These are phyloP conservation scores for Sigmodon hispidus DNA, from an alignment of 2,113 vertebrate genomes.

Conservation along the genomic window DNA sequence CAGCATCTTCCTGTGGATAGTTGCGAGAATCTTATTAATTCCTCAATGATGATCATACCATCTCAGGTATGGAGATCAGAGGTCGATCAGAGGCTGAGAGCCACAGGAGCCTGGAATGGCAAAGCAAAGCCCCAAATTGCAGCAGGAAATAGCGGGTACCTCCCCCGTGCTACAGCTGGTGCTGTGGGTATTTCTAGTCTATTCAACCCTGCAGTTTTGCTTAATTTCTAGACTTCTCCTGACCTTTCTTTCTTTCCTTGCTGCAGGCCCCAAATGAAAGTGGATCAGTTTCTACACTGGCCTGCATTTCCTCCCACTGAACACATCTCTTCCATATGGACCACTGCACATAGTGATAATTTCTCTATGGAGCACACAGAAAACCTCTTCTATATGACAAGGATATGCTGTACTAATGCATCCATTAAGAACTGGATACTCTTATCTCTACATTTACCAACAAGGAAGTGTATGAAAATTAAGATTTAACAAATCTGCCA, in stretches of 20 bases:
- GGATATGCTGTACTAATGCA: neutral
- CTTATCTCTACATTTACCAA: neutral
- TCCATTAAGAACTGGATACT: slow-evolving; percentile 23
- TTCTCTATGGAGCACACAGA: neutral
- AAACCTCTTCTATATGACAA: neutral
- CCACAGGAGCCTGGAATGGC: neutral
- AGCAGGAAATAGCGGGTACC: fast-evolving
- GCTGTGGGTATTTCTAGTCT: neutral
- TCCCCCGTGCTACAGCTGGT: neutral
- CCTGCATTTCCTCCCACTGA: neutral
- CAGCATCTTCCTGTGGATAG: neutral
- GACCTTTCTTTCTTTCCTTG: neutral
- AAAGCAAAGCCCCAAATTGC: neutral
- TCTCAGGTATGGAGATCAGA: neutral
- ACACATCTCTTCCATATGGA: neutral
- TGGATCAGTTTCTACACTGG: neutral
- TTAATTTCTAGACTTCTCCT: neutral
- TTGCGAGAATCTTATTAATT: neutral
- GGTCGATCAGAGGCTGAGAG: too few relatives aligned
- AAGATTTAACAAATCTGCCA: neutral
- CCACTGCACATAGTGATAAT: neutral
- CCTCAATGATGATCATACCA: neutral
- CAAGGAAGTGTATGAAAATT: neutral
- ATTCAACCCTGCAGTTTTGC: neutral
- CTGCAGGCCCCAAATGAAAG: neutral